Conservation (phyloP, 2,888 invertebrate species). For the Cheilosia vernalis region DNA sequence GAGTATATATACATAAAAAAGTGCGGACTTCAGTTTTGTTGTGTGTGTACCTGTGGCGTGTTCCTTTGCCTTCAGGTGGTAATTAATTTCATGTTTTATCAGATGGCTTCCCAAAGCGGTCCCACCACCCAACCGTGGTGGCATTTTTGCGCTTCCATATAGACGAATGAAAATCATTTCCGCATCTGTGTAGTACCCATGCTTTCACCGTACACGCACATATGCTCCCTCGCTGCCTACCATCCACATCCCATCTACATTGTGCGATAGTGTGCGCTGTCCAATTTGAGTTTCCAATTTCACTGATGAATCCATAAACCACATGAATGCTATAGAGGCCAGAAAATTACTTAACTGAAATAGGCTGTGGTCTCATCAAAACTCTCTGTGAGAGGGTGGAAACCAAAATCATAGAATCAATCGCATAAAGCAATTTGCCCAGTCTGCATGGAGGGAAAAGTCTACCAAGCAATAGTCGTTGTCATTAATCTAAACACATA, state of each 20-base stretch:
- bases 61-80: constrained; percentile 10
- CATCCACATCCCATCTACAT: not conserved
- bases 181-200: not conserved
- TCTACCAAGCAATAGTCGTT: constrained; percentile 22
- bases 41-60: not conserved
- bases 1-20: not conserved
- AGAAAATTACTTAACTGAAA: constrained; percentile 25
- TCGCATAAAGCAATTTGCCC: constrained; percentile 20
- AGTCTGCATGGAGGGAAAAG: not conserved
- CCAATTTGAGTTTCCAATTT: constrained; percentile 63
- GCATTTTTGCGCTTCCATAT: not conserved
- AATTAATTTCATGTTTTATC: constrained; percentile 59
- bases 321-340: constrained; percentile 42
- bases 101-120: constrained; percentile 16
- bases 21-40: not conserved
- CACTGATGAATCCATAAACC: constrained; percentile 56
- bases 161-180: constrained; percentile 1
- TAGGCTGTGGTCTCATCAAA: constrained; percentile 12
- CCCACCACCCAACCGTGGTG: not conserved
- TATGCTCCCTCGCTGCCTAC: not conserved
- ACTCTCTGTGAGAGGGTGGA: not conserved
- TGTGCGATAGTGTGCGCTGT: constrained; percentile 1
- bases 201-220: not conserved
- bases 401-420: constrained; percentile 17
- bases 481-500: constrained; percentile 25